Base-by-base conservation (phyloP, 2,113 vertebrate species). In the Megaceryle maxima region DNA sequence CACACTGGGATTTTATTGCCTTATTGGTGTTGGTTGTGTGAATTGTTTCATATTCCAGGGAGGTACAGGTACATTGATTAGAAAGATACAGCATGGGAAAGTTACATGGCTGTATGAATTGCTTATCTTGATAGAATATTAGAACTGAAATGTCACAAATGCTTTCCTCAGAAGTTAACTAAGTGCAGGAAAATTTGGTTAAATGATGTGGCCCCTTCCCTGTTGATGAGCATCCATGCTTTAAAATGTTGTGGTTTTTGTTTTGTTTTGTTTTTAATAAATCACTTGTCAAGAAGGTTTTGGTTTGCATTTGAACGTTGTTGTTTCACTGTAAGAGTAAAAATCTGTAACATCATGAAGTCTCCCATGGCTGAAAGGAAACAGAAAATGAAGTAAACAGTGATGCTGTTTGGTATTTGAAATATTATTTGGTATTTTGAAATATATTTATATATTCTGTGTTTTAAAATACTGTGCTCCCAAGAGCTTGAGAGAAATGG, bases 21-120 rank as follows among this genome's bases (percentile, higher is more conserved):
- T 5, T 46, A 8, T 14, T 0, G 0, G 7, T 88, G 19, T 53
- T 75, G 69, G 1, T 3, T 73, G 17, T 76, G 62, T 43, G 35
- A 73, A 66, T 76, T 75, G 59, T 59, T 87, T 78, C 8, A 16
- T 72, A 18, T 72, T 78, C 24, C 1, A 18, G 41, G 29, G 60
- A 13, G 46, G 7, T 55, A 2, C 11, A 46, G 44, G 11, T 63
- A 28, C 81, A 28, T 64, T 69, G 26, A 31, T 78, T 57, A 14
- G 28, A 53, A 89, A 87, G 35, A 41, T n/a, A 29, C 0, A 3
- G 1, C 9, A 5, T 53, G 55, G 57, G 48, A 46, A 80, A 28
- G 14, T 55, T 33, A 10, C 2, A 7, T 83, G 24, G 15, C 41
- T 90, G 0, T 66, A 16, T 35, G 22, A 55, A 18, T 75, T 83